phyloP scores from a whole-genome alignment of 2,888 invertebrate genomes.

The Habroteleia sp. region DNA sequence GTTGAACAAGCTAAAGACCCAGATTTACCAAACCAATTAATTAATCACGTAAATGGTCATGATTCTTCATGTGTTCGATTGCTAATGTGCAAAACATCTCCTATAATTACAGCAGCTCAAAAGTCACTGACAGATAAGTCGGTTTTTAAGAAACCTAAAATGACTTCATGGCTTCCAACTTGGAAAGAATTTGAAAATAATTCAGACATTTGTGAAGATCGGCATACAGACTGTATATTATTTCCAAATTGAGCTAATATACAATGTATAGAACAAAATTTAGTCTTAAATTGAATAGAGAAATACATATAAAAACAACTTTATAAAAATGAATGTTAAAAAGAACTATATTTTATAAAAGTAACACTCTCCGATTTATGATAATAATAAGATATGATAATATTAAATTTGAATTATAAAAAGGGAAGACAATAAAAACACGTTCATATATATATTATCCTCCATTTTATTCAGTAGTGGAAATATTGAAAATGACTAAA shows the following conservation, averaged over 20 bases:
- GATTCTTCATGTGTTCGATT: conserved; percentile 87
- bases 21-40: conserved; percentile 84
- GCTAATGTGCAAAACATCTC: conserved; percentile 89
- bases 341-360: too few relatives aligned
- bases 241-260: conserved; percentile 67
- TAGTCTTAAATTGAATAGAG: too few relatives aligned
- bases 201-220: conserved; percentile 79
- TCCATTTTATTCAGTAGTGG: conserved; percentile 55
- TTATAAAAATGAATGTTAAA: too few relatives aligned
- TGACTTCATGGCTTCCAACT: conserved; percentile 77
- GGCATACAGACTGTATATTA: conserved; percentile 76
- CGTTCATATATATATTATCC: too few relatives aligned
- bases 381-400: too few relatives aligned
- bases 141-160: conserved; percentile 59
- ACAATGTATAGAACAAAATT: too few relatives aligned
- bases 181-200: conserved; percentile 77
- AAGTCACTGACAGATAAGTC: conserved; percentile 82
- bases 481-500: conserved; percentile 53
- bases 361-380: too few relatives aligned
- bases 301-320: too few relatives aligned
- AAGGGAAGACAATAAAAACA: too few relatives aligned
- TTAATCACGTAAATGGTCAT: conserved; percentile 83
- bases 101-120: conserved; percentile 90
- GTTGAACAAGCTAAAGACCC: conserved; percentile 84
- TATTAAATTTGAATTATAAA: too few relatives aligned